Evolutionary conservation across 2,113 vertebrate species (phyloP).

Genomic region (Myrmecobius fasciatus): DNA sequence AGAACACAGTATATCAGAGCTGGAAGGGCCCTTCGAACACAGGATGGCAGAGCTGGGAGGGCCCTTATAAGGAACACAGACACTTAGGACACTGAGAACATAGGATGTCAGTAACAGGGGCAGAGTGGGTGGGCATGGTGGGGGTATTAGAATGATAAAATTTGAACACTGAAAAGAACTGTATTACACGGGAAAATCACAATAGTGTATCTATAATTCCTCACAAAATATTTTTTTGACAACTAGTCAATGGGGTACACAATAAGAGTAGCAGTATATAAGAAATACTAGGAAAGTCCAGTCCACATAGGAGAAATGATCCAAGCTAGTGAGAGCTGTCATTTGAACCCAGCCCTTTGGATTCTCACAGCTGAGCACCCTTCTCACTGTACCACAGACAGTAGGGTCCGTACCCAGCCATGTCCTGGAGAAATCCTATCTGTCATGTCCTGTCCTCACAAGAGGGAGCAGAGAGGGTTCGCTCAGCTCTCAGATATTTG

Average conservation of each 20-base stretch:
- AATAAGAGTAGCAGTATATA: background rate
- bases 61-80: too few relatives aligned
- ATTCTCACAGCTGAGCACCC: background rate
- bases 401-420: background rate
- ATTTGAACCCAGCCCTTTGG: background rate
- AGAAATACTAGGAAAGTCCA: background rate
- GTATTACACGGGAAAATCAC: background rate
- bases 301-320: background rate
- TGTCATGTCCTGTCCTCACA: background rate
- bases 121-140: too few relatives aligned
- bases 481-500: background rate
- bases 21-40: too few relatives aligned
- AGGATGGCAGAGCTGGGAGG: too few relatives aligned
- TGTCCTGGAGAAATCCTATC: background rate
- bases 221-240: background rate
- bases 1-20: too few relatives aligned
- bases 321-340: background rate
- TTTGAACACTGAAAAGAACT: background rate
- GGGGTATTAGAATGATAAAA: too few relatives aligned
- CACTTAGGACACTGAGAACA: too few relatives aligned
- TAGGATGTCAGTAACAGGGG: too few relatives aligned
- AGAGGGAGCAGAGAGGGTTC: background rate
- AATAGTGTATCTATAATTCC: background rate
- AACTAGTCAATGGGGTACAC: background rate
- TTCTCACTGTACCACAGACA: background rate